phyloP scores from a whole-genome alignment of 2,113 vertebrate species.

The Chascanopsetta lugubris region DNA sequence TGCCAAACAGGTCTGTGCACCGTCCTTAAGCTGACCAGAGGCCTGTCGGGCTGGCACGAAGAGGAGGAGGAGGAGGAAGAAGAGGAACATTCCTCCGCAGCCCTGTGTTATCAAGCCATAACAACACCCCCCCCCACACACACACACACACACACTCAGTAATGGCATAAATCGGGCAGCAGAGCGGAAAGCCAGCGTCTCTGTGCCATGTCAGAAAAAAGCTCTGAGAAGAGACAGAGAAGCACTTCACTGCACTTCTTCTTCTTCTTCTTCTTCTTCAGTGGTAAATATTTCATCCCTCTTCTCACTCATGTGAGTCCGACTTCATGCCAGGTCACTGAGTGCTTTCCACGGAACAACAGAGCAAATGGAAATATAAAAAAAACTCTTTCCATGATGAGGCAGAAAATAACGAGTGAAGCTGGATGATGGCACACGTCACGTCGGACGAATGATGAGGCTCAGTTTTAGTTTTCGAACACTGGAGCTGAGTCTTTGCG shows the following conservation, averaged over 20 bases:
- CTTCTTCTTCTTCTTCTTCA: constrained; percentile 36
- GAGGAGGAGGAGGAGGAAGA: constrained; percentile 58
- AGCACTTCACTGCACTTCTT: constrained; percentile 42
- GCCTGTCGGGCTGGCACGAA: constrained; percentile 43
- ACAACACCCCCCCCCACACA: too few relatives aligned
- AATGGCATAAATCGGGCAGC: constrained; percentile 57
- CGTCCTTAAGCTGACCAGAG: constrained; percentile 44
- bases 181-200: constrained; percentile 52
- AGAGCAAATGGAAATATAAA: constrained; percentile 50
- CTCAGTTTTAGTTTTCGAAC: too few relatives aligned
- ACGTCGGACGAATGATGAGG: too few relatives aligned
- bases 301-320: constrained; percentile 44
- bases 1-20: constrained; percentile 54
- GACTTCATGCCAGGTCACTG: constrained; percentile 56
- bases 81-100: constrained; percentile 64
- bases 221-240: constrained; percentile 40
- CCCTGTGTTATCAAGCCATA: constrained; percentile 63
- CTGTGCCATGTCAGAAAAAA: constrained; percentile 48
- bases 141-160: too few relatives aligned
- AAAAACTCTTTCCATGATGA: constrained; percentile 51
- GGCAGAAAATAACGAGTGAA: constrained; percentile 41
- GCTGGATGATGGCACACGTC: too few relatives aligned
- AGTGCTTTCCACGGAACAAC: constrained; percentile 62
- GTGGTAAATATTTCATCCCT: constrained; percentile 72
- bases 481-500: too few relatives aligned